Conservation (phyloP, 2,888 invertebrate species). For the Teinopalpus imperialis region DNA sequence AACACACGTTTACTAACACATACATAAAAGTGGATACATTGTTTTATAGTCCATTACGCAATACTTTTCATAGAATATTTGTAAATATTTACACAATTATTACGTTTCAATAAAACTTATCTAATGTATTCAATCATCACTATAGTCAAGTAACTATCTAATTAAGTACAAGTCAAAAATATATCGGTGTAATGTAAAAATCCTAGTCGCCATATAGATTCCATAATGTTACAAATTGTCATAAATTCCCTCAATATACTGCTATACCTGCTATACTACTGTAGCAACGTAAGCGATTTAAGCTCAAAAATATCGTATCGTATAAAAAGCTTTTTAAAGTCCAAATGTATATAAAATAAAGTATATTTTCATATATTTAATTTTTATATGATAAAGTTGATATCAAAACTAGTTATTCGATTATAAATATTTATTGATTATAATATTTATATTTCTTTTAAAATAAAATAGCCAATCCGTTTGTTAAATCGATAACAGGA, state of each 20-base stretch:
- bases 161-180: constrained; percentile 20
- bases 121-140: constrained; percentile 16
- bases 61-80: constrained; percentile 6
- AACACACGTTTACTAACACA: background rate
- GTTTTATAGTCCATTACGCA: background rate
- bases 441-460: no score
- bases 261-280: background rate
- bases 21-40: background rate
- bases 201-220: background rate
- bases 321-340: no score
- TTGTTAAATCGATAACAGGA: no score
- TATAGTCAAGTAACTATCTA: constrained; percentile 19
- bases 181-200: background rate
- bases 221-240: no score
- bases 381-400: no score
- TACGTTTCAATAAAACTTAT: constrained; percentile 7
- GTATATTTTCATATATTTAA: no score
- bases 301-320: background rate
- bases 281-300: background rate
- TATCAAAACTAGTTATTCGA: no score
- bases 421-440: no score
- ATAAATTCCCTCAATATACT: no score
- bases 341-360: no score
- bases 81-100: constrained; percentile 12
- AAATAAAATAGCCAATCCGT: no score